phyloP scores from a whole-genome alignment of 2,888 invertebrate genomes.

The Cheilosia variabilis region DNA sequence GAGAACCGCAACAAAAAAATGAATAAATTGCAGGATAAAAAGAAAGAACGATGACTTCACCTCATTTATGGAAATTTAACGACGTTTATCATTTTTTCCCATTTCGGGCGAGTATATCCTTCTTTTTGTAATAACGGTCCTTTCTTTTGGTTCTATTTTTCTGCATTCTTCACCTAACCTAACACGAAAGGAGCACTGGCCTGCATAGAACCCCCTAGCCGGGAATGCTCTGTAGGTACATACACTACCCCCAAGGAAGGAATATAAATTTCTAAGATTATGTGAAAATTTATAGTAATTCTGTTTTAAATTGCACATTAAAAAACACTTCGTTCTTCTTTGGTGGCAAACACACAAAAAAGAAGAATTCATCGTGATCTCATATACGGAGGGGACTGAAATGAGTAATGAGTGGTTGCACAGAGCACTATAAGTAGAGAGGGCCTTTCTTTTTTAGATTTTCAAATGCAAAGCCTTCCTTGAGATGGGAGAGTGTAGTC shows the following conservation, averaged over 20 bases:
- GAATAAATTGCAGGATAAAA: constrained; percentile 69
- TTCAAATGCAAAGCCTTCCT: too few species aligned
- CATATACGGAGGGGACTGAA: background rate
- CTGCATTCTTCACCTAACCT: constrained; percentile 19
- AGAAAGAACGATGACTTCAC: constrained; percentile 62
- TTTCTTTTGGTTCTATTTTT: constrained; percentile 23
- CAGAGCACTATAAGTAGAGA: background rate
- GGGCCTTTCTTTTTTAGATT: background rate
- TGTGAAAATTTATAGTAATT: constrained; percentile 62
- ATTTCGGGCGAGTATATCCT: constrained; percentile 38
- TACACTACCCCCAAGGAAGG: constrained; percentile 6
- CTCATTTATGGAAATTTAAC: constrained; percentile 73
- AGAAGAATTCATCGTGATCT: background rate
- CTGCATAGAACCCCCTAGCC: constrained; percentile 9
- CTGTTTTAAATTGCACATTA: constrained; percentile 59
- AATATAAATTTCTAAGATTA: constrained; percentile 60
- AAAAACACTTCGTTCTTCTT: constrained; percentile 42
- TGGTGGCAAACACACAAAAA: background rate
- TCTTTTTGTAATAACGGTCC: constrained; percentile 19
- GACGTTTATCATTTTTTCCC: constrained; percentile 71
- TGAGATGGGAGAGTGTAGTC: too few species aligned
- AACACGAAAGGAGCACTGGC: constrained; percentile 13
- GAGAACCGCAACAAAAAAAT: background rate
- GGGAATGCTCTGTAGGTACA: background rate
- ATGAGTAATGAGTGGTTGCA: background rate